phyloP scores from a whole-genome alignment of 2,888 invertebrate genomes.

The Scaptodrosophila latifasciaeformis region DNA sequence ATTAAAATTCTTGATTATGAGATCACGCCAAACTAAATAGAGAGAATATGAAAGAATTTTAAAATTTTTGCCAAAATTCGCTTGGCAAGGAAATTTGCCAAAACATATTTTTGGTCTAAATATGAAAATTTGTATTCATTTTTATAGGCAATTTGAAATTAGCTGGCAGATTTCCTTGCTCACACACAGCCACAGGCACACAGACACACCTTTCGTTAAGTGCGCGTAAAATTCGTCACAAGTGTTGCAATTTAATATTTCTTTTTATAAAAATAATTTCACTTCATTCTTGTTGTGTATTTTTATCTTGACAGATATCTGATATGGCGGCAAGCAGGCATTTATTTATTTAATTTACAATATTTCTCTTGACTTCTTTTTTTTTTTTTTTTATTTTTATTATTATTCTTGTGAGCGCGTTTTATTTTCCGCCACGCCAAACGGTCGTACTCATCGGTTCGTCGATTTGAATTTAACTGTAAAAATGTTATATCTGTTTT shows the following conservation, averaged over 20 bases:
- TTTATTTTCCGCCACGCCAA: conserved; percentile 57
- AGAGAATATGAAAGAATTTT: not conserved
- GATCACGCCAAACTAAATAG: no score
- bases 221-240: conserved; percentile 22
- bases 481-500: no score
- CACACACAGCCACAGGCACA: conserved; percentile 16
- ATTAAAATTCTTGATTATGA: not conserved
- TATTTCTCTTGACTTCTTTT: conserved; percentile 21
- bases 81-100: not conserved
- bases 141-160: no score
- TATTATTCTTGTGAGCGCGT: conserved; percentile 39
- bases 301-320: conserved; percentile 48
- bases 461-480: conserved; percentile 55
- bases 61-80: conserved; percentile 3
- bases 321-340: conserved; percentile 36
- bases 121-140: no score
- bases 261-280: conserved; percentile 37
- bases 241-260: not conserved
- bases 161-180: conserved; percentile 3
- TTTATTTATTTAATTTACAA: conserved; percentile 36
- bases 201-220: conserved; percentile 47
- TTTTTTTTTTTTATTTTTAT: conserved; percentile 22
- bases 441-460: conserved; percentile 49
- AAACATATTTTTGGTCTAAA: no score
- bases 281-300: conserved; percentile 30